These are phyloP conservation scores for Leptinotarsa undecemlineata DNA, from an alignment of 1,140 invertebrate species.

Conservation along the genomic window DNA sequence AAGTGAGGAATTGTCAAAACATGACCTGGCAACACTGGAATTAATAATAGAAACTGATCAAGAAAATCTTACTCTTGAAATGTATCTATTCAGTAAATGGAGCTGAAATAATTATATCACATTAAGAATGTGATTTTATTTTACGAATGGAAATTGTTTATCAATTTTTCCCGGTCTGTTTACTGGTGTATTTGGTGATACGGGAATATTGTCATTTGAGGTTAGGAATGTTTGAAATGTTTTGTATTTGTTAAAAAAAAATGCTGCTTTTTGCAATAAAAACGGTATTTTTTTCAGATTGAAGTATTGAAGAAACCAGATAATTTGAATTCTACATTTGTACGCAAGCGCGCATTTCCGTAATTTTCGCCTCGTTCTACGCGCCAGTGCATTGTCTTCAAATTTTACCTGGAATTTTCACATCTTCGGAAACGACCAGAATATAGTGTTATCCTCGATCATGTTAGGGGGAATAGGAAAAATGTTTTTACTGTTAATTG, in stretches of 20 bases:
- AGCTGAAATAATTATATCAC: too few relatives aligned
- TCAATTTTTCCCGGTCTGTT: too few relatives aligned
- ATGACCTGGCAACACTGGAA: too few relatives aligned
- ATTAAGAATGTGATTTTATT: too few relatives aligned
- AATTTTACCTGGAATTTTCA: conserved; percentile 17
- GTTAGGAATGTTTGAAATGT: background rate
- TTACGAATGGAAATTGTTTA: too few relatives aligned
- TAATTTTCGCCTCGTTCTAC: background rate
- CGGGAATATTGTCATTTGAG: background rate
- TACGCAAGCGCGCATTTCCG: conserved; percentile 3
- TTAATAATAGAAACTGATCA: too few relatives aligned
- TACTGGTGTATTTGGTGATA: background rate
- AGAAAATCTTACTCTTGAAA: too few relatives aligned
- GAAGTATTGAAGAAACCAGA: background rate
- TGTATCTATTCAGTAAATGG: too few relatives aligned
- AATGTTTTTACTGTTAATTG: background rate
- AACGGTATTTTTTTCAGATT: background rate
- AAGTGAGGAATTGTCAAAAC: too few relatives aligned
- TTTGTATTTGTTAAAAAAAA: background rate
- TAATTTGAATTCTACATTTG: background rate
- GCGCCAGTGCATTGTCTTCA: conserved; percentile 17
- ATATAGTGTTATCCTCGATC: conserved; percentile 5
- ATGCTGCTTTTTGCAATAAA: background rate
- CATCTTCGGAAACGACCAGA: conserved; percentile 2
- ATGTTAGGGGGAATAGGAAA: background rate